phyloP scores from a whole-genome alignment of 2,797 vertebrate species.

The Lutjanus argentimaculatus region DNA sequence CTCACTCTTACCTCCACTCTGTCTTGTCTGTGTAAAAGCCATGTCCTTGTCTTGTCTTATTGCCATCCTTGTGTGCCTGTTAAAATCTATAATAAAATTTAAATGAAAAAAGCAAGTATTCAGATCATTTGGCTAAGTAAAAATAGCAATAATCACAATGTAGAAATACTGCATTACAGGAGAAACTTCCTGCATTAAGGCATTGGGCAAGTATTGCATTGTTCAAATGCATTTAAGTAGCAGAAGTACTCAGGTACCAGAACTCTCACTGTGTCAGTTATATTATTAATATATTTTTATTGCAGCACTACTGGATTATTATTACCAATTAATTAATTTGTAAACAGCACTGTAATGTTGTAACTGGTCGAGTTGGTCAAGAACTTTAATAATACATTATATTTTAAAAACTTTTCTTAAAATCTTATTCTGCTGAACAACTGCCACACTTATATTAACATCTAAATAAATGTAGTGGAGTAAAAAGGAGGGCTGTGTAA shows the following conservation, averaged over 20 bases:
- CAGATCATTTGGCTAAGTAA: not conserved
- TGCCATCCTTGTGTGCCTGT: too few relatives aligned
- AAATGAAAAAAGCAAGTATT: too few relatives aligned
- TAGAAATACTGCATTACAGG: not conserved
- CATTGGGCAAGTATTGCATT: too few relatives aligned
- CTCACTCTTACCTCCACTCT: too few relatives aligned
- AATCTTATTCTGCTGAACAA: not conserved
- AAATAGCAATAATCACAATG: not conserved
- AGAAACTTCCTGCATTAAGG: not conserved
- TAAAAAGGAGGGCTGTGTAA: not conserved
- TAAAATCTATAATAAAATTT: too few relatives aligned
- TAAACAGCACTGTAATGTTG: not conserved
- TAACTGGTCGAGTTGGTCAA: not conserved
- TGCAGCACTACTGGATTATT: not conserved
- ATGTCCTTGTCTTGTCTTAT: too few relatives aligned
- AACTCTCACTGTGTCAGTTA: not conserved
- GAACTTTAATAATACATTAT: not conserved
- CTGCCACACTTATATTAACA: not conserved
- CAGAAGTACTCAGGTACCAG: not conserved
- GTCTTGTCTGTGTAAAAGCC: too few relatives aligned
- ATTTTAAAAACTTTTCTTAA: too few relatives aligned
- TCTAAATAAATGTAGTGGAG: not conserved
- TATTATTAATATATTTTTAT: not conserved
- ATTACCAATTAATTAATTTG: not conserved
- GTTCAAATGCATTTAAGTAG: not conserved